Base-by-base conservation (phyloP, 2,888 invertebrate genomes). In the Andricus quercusramuli region DNA sequence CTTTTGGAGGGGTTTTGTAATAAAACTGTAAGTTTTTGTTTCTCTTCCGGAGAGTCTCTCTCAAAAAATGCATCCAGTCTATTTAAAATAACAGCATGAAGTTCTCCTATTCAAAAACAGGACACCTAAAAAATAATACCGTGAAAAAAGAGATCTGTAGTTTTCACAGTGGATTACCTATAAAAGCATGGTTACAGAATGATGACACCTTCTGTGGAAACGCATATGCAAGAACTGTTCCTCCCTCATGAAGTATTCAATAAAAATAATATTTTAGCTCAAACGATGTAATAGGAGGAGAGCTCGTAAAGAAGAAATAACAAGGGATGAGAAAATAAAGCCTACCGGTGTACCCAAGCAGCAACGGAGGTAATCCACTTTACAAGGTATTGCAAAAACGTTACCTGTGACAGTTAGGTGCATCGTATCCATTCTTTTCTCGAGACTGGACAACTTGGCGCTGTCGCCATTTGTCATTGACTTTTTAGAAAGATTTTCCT, bases 401-500 rank as follows among this genome's bases (percentile, higher is more conserved):
- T 47, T 51, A 56, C n/a, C 20, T 56, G 25, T 17, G 8, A 32
- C 51, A 20, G n/a, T 70, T 51, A 56, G 56, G 51, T 56, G 51
- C 32, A 56, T 74, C 74, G 74, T 22, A 67, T 74, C 51, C 32
- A 37, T 74, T 74, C 56, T 74, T 74, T 74, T 74, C 29, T 51
- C 25, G 29, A n/a, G 20, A 74, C 56, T 74, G 51, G 74, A 74
- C 51, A 74, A 56, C 11, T 32, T 56, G 29, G 74, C n/a, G 29
- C 29, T 74, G 56, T 74, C 32, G 56, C n/a, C 17, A 56, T 74
- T 74, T 56, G 56, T 74, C 56, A 74, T 56, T 56, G 51, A 32
- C 74, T 74, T 74, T 70, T 56, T 56, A 74, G n/a, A 32, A 56
- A 11, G 32, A 74, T 32, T 56, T 74, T 74, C 4, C 51, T 70